These are phyloP conservation scores for Chromobotia macracanthus DNA, from an alignment of 2,797 vertebrate genomes.

Conservation along the genomic window DNA sequence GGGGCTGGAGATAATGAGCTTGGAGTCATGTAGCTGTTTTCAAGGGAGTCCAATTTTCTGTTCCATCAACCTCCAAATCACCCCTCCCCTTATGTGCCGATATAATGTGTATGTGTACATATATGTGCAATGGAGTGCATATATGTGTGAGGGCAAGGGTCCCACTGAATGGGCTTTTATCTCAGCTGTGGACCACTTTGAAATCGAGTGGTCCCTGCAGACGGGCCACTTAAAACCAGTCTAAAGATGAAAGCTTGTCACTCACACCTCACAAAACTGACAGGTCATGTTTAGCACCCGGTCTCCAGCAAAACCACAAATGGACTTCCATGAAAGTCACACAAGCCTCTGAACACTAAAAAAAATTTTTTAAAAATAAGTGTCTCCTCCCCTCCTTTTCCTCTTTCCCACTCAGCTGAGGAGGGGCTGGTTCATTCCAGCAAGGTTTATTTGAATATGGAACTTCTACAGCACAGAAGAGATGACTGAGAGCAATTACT, in stretches of 20 bases:
- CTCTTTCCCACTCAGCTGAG: slow-evolving; percentile 4
- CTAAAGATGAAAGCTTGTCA: slow-evolving; percentile 49
- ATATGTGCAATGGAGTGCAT: background rate
- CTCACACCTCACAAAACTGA: slow-evolving; percentile 36
- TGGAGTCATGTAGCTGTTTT: slow-evolving; percentile 25
- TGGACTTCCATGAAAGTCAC: background rate
- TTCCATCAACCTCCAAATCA: background rate
- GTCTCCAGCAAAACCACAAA: slow-evolving; percentile 7
- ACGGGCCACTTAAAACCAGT: slow-evolving; percentile 6
- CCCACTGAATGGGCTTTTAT: slow-evolving; percentile 41
- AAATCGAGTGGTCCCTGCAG: slow-evolving; percentile 28
- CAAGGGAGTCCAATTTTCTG: slow-evolving; percentile 5
- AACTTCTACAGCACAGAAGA: slow-evolving; percentile 53
- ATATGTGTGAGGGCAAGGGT: background rate
- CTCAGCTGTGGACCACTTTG: slow-evolving; percentile 32
- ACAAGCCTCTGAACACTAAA: background rate
- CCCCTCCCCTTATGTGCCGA: background rate
- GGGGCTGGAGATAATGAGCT: slow-evolving; percentile 27
- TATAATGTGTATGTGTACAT: background rate
- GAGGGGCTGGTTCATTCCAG: slow-evolving; percentile 50
- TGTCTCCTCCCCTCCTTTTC: background rate
- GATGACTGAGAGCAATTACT: slow-evolving; percentile 59
- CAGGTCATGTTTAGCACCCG: slow-evolving; percentile 51
- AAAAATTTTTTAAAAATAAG: too few relatives aligned
- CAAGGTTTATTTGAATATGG: slow-evolving; percentile 62